These are phyloP conservation scores for Lochmaea capreae DNA, from an alignment of 2,888 invertebrate genomes.

Conservation along the genomic window DNA sequence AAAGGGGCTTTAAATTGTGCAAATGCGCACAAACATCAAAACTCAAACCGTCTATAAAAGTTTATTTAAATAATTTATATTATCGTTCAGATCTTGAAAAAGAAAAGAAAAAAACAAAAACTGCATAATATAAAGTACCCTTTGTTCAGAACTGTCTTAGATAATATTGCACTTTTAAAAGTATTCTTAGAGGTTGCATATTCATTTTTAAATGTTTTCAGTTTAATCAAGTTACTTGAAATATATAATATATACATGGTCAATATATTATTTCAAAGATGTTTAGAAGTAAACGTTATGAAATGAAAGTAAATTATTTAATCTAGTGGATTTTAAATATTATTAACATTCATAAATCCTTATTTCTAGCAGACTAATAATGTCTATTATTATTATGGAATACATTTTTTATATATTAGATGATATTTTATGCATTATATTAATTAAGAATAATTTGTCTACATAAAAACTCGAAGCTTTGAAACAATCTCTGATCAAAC, in stretches of 20 bases:
- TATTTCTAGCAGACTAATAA: background rate
- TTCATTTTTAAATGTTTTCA: background rate
- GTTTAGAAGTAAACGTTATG: background rate
- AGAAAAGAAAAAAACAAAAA: background rate
- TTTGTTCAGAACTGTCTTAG: background rate
- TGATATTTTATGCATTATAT: no score
- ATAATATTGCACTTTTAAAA: slow-evolving; percentile 5
- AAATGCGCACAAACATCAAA: background rate
- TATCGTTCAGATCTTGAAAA: background rate
- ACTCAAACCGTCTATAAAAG: background rate
- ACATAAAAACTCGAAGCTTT: background rate
- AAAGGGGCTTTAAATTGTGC: slow-evolving; percentile 12
- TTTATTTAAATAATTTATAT: background rate
- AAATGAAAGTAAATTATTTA: background rate
- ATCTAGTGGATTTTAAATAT: background rate
- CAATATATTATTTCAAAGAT: background rate
- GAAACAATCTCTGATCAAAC: no score
- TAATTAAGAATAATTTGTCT: background rate
- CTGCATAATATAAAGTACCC: background rate
- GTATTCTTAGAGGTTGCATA: background rate
- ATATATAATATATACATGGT: no score
- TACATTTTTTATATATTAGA: no score
- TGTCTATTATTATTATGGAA: background rate
- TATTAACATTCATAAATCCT: background rate
- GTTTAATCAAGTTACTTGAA: background rate